These are phyloP conservation scores for Paedocypris micromegethes DNA, from an alignment of 2,797 vertebrate genomes.

Conservation along the genomic window DNA sequence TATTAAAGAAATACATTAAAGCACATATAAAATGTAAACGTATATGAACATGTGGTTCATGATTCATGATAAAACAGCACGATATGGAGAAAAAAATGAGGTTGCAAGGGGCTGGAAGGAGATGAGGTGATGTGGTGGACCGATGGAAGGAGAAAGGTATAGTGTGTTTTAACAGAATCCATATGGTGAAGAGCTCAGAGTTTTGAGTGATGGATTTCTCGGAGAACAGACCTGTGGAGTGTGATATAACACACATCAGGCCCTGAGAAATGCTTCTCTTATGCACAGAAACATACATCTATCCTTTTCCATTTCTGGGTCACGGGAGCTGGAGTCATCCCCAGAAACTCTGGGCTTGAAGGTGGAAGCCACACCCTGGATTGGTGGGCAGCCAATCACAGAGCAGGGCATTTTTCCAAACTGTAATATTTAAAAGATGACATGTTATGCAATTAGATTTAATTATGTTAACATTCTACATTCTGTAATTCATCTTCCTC, in stretches of 20 bases:
- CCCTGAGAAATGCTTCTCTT: conserved; percentile 11
- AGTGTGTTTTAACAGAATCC: conserved; percentile 68
- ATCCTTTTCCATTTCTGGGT: neutral
- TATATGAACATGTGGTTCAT: neutral
- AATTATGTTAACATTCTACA: no score
- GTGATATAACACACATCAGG: conserved; percentile 62
- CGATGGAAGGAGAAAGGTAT: conserved; percentile 10
- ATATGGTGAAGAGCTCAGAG: conserved; percentile 61
- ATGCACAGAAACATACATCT: neutral
- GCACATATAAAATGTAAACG: conserved; percentile 10
- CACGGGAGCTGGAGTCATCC: no score
- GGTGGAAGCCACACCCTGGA: no score
- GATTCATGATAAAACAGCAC: conserved; percentile 7
- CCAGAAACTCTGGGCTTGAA: no score
- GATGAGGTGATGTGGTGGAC: conserved; percentile 43
- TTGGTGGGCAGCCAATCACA: no score
- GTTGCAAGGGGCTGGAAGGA: conserved; percentile 38
- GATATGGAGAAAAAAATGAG: conserved; percentile 9
- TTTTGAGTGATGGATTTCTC: conserved; percentile 47
- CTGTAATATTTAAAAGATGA: no score
- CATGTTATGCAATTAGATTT: no score
- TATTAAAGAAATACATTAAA: no score
- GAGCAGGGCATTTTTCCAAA: no score
- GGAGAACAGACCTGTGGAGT: conserved; percentile 53
- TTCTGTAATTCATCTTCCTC: no score